Conservation (phyloP, 1,140 invertebrate species). For the Papilio polyxenes region DNA sequence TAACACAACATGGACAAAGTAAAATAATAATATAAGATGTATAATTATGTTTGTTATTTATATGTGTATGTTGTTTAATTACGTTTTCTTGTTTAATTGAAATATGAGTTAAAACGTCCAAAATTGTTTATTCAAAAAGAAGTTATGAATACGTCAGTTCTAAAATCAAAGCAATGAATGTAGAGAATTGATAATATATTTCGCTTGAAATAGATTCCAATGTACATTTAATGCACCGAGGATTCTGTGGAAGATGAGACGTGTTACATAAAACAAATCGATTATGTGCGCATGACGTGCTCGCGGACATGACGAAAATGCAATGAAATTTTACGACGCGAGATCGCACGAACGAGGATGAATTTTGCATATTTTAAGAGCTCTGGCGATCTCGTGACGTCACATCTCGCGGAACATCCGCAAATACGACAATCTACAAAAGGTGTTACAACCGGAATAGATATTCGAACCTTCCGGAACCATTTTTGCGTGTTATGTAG, state of each 20-base stretch:
- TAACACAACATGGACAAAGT: background rate
- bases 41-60: background rate
- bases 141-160: background rate
- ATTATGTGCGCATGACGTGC: constrained; percentile 29
- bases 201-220: background rate
- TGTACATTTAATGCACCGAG: background rate
- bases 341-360: constrained; percentile 23
- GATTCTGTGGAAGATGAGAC: constrained; percentile 3
- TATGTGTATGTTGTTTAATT: too few relatives aligned
- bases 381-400: constrained; percentile 11
- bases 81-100: background rate
- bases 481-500: too few relatives aligned
- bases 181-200: background rate
- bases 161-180: background rate
- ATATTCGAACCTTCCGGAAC: background rate
- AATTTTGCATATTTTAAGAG: constrained; percentile 36
- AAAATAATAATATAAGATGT: background rate
- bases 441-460: background rate
- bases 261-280: constrained; percentile 38
- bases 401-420: background rate
- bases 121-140: background rate
- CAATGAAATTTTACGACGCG: constrained; percentile 35
- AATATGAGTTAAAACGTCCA: background rate
- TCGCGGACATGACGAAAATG: constrained; percentile 32
- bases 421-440: background rate